Evolutionary conservation across 2,888 invertebrate species (phyloP).

Genomic region (Platynereis dumerilii): DNA sequence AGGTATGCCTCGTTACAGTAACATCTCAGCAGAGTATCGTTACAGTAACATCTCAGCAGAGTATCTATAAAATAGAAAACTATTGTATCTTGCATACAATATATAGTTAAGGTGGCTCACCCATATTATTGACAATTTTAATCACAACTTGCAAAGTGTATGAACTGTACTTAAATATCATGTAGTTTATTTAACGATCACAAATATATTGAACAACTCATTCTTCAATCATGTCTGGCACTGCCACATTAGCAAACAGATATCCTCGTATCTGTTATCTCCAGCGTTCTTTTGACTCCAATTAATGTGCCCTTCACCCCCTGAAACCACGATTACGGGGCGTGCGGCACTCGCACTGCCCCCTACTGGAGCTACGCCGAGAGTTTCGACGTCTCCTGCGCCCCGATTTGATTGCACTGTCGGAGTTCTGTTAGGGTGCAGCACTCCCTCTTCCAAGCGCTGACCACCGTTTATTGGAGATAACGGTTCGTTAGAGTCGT

Average conservation of each 20-base stretch:
- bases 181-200: too few species aligned
- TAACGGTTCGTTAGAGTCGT: not conserved
- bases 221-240: constrained; percentile 12
- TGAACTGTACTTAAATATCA: too few species aligned
- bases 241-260: constrained; percentile 38
- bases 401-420: too few species aligned
- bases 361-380: not conserved
- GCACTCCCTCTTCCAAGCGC: not conserved
- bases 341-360: not conserved
- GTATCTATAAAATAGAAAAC: too few species aligned
- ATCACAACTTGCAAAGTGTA: too few species aligned
- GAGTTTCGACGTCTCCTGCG: not conserved
- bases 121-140: too few species aligned
- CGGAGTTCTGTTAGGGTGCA: not conserved
- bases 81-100: too few species aligned
- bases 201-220: too few species aligned
- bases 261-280: constrained; percentile 32
- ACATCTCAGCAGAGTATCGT: too few species aligned
- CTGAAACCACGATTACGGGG: constrained; percentile 49
- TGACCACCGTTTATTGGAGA: not conserved
- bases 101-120: too few species aligned
- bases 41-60: too few species aligned
- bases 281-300: constrained; percentile 38
- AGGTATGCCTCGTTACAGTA: too few species aligned
- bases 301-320: constrained; percentile 57